Percentiles rank a stretch among this genome's conserved stretches.
Conservation (phyloP, 2,797 vertebrate species). For the Falco peregrinus region DNA sequence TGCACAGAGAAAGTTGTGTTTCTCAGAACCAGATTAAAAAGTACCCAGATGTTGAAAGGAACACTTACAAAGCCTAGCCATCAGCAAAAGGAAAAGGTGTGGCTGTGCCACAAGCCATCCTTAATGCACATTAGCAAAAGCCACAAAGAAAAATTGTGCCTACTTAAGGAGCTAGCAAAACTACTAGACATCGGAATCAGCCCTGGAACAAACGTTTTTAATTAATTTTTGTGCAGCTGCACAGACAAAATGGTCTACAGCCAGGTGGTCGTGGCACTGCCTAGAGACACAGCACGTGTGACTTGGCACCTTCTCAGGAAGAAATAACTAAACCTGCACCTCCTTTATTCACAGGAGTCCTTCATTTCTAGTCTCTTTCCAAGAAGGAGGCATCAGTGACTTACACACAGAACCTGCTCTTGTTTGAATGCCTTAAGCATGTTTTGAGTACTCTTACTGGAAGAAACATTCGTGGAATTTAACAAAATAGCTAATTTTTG, state of each 20-base stretch:
- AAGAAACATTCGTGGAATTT: background rate
- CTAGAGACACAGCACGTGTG: background rate
- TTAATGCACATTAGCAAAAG: background rate
- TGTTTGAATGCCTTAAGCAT: background rate
- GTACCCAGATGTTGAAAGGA: background rate
- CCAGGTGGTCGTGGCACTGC: background rate
- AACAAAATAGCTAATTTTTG: background rate
- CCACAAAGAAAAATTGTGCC: background rate
- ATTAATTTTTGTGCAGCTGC: slow-evolving; percentile 27
- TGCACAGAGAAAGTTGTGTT: background rate
- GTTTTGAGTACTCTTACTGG: background rate
- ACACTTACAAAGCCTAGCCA: background rate
- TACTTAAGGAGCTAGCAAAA: background rate
- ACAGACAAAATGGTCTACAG: background rate
- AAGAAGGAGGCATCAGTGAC: background rate
- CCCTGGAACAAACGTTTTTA: background rate
- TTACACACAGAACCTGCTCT: background rate
- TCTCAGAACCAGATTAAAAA: background rate
- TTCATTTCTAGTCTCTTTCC: background rate
- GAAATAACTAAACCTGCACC: background rate
- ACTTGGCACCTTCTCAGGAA: background rate
- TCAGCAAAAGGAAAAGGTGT: background rate
- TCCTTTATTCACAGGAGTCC: background rate
- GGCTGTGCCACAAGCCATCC: background rate
- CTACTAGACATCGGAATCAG: background rate